A percentile compares a stretch with the other conserved stretches of the same genome.
Evolutionary conservation across 2,113 vertebrate species (phyloP).

Genomic region (Malaclemys terrapin): DNA sequence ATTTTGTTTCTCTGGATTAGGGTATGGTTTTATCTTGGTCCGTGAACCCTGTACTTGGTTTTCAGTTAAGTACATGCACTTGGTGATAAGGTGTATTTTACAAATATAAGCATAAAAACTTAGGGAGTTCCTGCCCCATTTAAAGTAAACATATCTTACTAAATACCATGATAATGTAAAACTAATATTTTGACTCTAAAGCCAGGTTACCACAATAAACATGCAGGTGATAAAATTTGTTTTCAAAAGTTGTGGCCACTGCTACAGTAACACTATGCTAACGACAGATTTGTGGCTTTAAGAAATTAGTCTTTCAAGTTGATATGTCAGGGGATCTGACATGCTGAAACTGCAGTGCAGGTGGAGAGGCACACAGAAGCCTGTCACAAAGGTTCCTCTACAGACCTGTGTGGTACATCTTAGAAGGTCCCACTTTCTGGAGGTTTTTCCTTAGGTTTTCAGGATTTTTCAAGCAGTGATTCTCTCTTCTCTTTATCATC

Average conservation of each 20-base stretch:
- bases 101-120: background rate
- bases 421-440: background rate
- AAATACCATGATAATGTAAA: slow-evolving; percentile 19
- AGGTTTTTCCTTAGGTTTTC: background rate
- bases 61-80: slow-evolving; percentile 42
- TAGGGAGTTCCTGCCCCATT: background rate
- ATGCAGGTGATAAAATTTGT: slow-evolving; percentile 15
- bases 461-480: background rate
- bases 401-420: fast-evolving
- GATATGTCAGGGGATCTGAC: background rate
- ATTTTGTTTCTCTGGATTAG: background rate
- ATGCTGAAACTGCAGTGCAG: background rate
- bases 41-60: background rate
- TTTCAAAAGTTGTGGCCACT: background rate
- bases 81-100: background rate
- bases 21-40: background rate
- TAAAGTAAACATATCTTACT: background rate
- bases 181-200: background rate
- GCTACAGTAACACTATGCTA: background rate
- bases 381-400: background rate
- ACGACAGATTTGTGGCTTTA: background rate
- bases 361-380: background rate
- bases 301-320: background rate
- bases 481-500: background rate
- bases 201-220: background rate